phyloP scores from a whole-genome alignment of 2,888 invertebrate genomes.

The Campoplex capitator region DNA sequence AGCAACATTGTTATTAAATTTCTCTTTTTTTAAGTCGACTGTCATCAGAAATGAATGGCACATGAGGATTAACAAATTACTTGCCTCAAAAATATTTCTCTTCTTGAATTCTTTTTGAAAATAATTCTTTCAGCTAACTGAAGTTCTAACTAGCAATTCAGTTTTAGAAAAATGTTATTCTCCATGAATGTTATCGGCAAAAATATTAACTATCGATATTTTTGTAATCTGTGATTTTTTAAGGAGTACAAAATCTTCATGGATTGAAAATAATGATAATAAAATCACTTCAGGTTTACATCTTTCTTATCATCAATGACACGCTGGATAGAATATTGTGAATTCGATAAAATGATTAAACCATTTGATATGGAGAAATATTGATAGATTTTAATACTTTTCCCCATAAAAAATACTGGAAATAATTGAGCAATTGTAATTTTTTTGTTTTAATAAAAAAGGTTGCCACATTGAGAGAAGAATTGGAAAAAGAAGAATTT shows the following conservation, averaged over 20 bases:
- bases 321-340: neutral
- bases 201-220: neutral
- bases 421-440: neutral
- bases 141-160: neutral
- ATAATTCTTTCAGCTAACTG: neutral
- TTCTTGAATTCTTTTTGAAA: neutral
- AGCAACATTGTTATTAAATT: conserved; percentile 3
- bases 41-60: neutral
- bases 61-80: neutral
- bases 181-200: neutral
- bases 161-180: neutral
- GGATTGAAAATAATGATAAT: neutral
- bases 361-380: neutral
- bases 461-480: conserved; percentile 91
- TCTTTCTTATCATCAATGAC: neutral
- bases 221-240: neutral
- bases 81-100: no score
- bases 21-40: neutral
- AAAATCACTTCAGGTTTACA: neutral
- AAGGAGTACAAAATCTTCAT: neutral
- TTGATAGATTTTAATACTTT: neutral
- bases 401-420: neutral
- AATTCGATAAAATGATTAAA: neutral
- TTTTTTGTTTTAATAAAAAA: conserved; percentile 62
- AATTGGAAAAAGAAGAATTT: conserved; percentile 95